A percentile compares a stretch with the other conserved stretches of the same genome.
These are phyloP conservation scores for Tautogolabrus adspersus DNA, from an alignment of 2,113 vertebrate species.

Conservation along the genomic window DNA sequence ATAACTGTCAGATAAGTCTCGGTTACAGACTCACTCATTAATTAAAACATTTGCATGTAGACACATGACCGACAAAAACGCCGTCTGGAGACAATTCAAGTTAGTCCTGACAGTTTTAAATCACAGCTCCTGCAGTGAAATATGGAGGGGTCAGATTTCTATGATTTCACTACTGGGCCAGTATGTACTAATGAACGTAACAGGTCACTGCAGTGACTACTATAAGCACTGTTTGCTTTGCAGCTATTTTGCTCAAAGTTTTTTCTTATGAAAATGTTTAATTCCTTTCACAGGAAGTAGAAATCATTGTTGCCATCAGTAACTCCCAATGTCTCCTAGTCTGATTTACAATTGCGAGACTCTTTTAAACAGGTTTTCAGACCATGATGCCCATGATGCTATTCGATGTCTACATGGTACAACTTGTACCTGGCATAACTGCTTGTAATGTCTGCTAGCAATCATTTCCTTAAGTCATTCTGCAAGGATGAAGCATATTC, in stretches of 20 bases:
- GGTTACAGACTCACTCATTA: conserved; percentile 49
- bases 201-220: conserved; percentile 5
- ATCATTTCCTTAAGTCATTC: too few species aligned
- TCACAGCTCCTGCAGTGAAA: conserved; percentile 60
- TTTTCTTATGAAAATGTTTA: too few species aligned
- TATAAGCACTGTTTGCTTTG: background rate
- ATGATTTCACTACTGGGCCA: background rate
- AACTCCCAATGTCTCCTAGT: background rate
- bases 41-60: conserved; percentile 48
- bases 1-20: conserved; percentile 71
- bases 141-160: background rate
- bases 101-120: conserved; percentile 49
- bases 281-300: too few species aligned
- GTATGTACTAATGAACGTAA: conserved; percentile 22
- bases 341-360: background rate
- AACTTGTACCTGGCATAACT: too few species aligned
- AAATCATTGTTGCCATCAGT: background rate
- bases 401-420: too few species aligned
- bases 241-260: too few species aligned
- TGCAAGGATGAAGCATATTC: too few species aligned
- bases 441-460: too few species aligned
- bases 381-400: background rate
- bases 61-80: conserved; percentile 31
- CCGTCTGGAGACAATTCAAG: conserved; percentile 38
- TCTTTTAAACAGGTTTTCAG: background rate